Conservation (phyloP, 2,888 invertebrate genomes). For the Bombyx huttoni region DNA sequence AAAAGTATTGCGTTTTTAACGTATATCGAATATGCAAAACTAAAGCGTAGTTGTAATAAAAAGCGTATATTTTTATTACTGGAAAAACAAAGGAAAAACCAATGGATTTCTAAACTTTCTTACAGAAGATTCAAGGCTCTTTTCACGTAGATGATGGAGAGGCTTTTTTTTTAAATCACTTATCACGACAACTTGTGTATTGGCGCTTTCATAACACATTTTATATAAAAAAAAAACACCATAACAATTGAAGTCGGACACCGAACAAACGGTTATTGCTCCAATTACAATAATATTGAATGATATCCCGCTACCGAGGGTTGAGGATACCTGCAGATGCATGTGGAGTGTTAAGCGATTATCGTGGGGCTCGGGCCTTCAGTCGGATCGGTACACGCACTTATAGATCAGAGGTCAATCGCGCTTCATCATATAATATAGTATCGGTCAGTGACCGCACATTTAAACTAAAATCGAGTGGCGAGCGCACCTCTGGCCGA, state of each 20-base stretch:
- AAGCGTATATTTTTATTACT: too few relatives aligned
- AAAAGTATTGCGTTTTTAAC: too few relatives aligned
- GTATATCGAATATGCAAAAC: too few relatives aligned
- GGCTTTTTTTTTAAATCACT: background rate
- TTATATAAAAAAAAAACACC: constrained; percentile 57
- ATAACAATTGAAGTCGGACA: constrained; percentile 59
- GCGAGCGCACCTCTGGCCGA: constrained; percentile 36
- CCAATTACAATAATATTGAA: constrained; percentile 46
- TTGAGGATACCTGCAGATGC: constrained; percentile 42
- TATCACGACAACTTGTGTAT: background rate
- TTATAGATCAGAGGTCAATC: constrained; percentile 13
- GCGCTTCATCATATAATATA: constrained; percentile 15
- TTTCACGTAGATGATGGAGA: background rate
- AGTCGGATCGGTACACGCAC: constrained; percentile 12
- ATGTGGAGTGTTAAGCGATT: constrained; percentile 18
- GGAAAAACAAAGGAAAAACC: too few relatives aligned
- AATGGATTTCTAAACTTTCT: too few relatives aligned
- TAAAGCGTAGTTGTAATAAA: too few relatives aligned
- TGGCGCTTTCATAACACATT: constrained; percentile 35
- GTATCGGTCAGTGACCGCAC: constrained; percentile 61
- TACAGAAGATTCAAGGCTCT: background rate
- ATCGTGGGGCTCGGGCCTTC: constrained; percentile 17
- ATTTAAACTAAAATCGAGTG: constrained; percentile 29
- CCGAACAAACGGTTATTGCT: constrained; percentile 41
- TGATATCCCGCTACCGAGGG: constrained; percentile 53